Evolutionary conservation across 92 coral and sea anemone species (phyloP), one percentile per base, ranked within the genome.

Genomic region (Actinostola sp.): DNA sequence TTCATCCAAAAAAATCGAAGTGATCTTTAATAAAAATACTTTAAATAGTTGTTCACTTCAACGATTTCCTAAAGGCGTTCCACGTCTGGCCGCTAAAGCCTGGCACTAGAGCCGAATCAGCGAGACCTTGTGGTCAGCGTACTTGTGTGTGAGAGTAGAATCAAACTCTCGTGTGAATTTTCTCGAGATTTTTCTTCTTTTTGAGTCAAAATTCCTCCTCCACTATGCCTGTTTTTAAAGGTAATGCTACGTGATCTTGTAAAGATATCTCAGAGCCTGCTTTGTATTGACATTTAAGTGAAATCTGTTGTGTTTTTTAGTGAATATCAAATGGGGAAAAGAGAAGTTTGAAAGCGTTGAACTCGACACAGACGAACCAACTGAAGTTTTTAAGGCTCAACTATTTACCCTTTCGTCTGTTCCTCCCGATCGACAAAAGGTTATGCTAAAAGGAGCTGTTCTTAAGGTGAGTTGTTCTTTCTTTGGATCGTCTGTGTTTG

Each of bases 391-490:
- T 76, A 95, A 92, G 72, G 99, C 97, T 38, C 97, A 91, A 72
- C 85, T 95, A 26, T 95, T 88, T 55, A 87, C 99, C 16, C 73
- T 95, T 44, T 92, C 99, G 9, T 89, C 89, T 76, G 99, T 95
- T n/a, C 65, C 95, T 45, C 99, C 99, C 6, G 99, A 95, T 28
- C 81, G 99, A 27, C 99, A 95, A 61, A 95, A 95, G 66, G 88
- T 95, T 39, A 95, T 95, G 99, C 56, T 91, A 31, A 95, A 95
- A 70, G 99, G 99, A 57, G 80, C 92, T 29, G 96, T 89, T 44
- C 66, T 95, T 53, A 91, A 95, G 99, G 99, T 93, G 65, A 42
- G 43, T 65, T 4, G 48, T n/a, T 41, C 3, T 32, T 0, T 54
- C 9, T 33, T 62, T 14, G 10, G 5, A 64, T 16, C 53, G 8